Evolutionary conservation across 2,113 vertebrate genomes (phyloP), one percentile per base, ranked within the genome.

Genomic region (Sinosuthora webbiana): DNA sequence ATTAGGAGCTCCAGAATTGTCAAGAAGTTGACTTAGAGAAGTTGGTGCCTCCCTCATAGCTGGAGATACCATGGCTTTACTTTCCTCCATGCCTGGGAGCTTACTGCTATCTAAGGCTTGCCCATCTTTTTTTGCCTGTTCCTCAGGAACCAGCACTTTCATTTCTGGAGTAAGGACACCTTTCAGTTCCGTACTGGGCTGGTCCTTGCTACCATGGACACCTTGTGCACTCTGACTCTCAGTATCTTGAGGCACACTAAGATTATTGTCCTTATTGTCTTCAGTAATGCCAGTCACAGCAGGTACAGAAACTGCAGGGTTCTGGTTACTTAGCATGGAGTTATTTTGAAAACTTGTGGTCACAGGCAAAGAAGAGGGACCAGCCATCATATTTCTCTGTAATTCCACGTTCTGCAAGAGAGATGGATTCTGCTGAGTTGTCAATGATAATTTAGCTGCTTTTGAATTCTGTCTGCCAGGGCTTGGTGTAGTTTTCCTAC

Each of bases 1-100:
- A 37, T 98, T 98, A 86, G 98, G 97, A 85, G 98, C 95, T 97
- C 97, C 98, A 76, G 99, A 98, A 96, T 98, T 99, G 96, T 99
- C 99, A 90, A 99, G 98, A 95, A 99, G 98, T 96, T 99, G 99
- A 97, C 99, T 99, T 85, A 99, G 97, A 25, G 99, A 99, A 74
- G 99, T 99, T 83, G 99, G 99, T 91, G 98, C 97, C 89, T 99
- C 98, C 94, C 98, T 98, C 96, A 99, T 97, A 93, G 98, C 97
- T 96, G 98, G 97, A 60, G 98, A 98, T 30, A 97, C 93, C 73
- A 98, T 87, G 81, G 91, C 50, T 95, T 98, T 98, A 50, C 95
- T 98, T 60, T 99, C 99, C 86, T 99, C 98, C 30, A 95, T 64
- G 89, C 84, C 81, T 69, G 96, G 87, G 94, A 97, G 95, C 87